Base-by-base conservation (phyloP, 2,113 vertebrate genomes). In the Mugil cephalus region DNA sequence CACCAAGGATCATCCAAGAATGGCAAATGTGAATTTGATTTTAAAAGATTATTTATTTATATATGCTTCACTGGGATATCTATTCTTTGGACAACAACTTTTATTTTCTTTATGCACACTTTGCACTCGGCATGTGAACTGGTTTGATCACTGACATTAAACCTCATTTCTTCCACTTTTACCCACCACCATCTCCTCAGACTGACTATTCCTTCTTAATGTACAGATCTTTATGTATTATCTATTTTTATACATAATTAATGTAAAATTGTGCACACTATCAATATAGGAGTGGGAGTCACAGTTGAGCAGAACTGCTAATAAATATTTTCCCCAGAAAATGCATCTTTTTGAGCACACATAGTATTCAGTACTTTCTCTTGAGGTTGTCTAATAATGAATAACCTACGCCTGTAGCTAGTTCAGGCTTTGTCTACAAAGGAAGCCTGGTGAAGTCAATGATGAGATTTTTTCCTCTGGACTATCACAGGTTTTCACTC, bases 211-310 rank as follows among this genome's bases (percentile, higher is more conserved):
- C 10, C 40, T 54, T 64, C 15, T 81, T 63, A 54, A 67, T 87
- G 75, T 84, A 87, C 83, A 86, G 62, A 7, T 63, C 38, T 56
- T 76, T 52, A 40, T 55, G 4, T 64, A 35, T 43, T 45, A 51
- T 72, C 55, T 43, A 62, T 87, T 86, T 87, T 89, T 86, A 74
- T 84, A 54, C 83, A 73, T n/a, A 39, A 45, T 69, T 45, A 68
- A 74, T 80, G 64, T 80, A 35, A 54, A 55, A 55, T 6, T 76
- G 17, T 65, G 11, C 61, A 19, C 30, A 55, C 39, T n/a, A 6
- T 55, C 13, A 38, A 45, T 36, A 58, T 45, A 76, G 45, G 0
- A 59, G 43, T 51, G 40, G 1, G 14, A 77, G 11, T 68, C 36
- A 48, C 36, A 34, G 42, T 42, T 48, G 6, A 51, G 10, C 21